Evolutionary conservation across 2,888 invertebrate species (phyloP).

Genomic region (Macaria notata): DNA sequence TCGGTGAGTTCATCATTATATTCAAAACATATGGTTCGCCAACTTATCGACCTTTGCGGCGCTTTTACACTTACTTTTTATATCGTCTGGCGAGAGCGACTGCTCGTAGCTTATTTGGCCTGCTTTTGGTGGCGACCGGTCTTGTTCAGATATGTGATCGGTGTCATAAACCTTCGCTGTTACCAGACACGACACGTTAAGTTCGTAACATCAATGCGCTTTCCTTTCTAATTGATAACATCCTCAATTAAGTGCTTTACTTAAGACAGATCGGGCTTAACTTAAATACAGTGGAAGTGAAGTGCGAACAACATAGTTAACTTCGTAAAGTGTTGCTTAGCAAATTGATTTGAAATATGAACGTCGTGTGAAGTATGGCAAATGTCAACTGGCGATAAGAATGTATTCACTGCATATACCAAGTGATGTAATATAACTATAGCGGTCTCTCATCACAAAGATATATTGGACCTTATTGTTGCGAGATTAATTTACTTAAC

Average conservation of each 20-base stretch:
- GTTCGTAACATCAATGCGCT: slow-evolving; percentile 35
- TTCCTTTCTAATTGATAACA: slow-evolving; percentile 47
- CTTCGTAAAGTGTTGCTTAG: slow-evolving; percentile 5
- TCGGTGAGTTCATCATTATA: slow-evolving; percentile 73
- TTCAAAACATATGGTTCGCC: slow-evolving; percentile 53
- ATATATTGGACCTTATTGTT: background rate
- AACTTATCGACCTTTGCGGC: slow-evolving; percentile 29
- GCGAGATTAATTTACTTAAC: too few species aligned
- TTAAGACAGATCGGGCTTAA: background rate
- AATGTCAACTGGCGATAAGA: slow-evolving; percentile 18
- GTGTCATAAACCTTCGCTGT: slow-evolving; percentile 37
- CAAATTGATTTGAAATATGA: background rate
- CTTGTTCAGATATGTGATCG: slow-evolving; percentile 45
- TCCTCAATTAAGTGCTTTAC: slow-evolving; percentile 13
- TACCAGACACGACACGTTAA: slow-evolving; percentile 26
- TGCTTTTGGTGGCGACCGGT: slow-evolving; percentile 43
- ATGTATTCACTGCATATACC: background rate
- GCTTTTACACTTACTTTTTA: slow-evolving; percentile 43
- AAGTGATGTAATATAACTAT: slow-evolving; percentile 4
- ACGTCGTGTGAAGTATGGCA: slow-evolving; percentile 5
- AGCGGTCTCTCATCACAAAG: too few species aligned
- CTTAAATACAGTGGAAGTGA: slow-evolving; percentile 9
- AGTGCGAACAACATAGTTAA: slow-evolving; percentile 7
- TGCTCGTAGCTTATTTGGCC: slow-evolving; percentile 38
- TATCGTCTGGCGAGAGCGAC: slow-evolving; percentile 32